Conservation (phyloP, 2,797 vertebrate genomes). For the Menidia menidia region DNA sequence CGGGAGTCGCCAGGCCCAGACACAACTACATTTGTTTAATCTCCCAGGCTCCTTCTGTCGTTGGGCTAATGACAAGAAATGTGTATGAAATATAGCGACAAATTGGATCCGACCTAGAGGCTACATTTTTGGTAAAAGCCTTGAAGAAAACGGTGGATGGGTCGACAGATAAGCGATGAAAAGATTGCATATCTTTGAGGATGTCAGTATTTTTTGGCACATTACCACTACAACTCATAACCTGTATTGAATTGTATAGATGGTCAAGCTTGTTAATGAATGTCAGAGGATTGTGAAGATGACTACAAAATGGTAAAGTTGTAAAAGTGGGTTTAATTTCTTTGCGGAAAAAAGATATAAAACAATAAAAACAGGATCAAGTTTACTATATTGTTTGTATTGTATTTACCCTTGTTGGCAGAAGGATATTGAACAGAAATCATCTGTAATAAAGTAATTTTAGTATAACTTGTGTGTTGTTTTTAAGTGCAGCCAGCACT, state of each 20-base stretch:
- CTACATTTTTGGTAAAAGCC: constrained; percentile 50
- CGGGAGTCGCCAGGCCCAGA: constrained; percentile 77
- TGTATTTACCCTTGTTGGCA: constrained; percentile 97
- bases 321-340: constrained; percentile 83
- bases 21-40: constrained; percentile 71
- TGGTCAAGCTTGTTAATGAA: constrained; percentile 95
- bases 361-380: constrained; percentile 88
- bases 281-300: constrained; percentile 90
- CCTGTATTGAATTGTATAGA: constrained; percentile 99
- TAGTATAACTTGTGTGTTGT: constrained; percentile 85
- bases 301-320: constrained; percentile 80
- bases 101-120: constrained; percentile 58
- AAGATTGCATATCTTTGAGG: constrained; percentile 88
- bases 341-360: constrained; percentile 75
- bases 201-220: constrained; percentile 96
- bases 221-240: constrained; percentile 97
- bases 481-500: neutral
- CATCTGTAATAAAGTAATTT: constrained; percentile 99
- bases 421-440: constrained; percentile 97
- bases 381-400: constrained; percentile 99
- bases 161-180: constrained; percentile 72
- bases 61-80: constrained; percentile 56
- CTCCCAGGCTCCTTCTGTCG: constrained; percentile 41
- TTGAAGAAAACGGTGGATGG: constrained; percentile 39
- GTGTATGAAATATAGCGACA: constrained; percentile 49